Base-by-base conservation (phyloP, 2,113 vertebrate species). In the Etheostoma cragini region DNA sequence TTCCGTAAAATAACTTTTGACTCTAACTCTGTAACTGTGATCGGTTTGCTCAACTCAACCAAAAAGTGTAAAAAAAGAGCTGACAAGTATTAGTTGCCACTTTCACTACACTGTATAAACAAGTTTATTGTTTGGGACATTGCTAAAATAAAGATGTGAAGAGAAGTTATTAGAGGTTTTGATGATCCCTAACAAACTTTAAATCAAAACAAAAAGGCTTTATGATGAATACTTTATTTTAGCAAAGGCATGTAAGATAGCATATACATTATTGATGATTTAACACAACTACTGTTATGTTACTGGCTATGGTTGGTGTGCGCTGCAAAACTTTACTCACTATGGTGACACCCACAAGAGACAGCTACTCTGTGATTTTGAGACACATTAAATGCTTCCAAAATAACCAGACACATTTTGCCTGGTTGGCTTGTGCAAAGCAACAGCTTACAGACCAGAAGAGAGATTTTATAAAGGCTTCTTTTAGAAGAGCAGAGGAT, bases 311-410 rank as follows among this genome's bases (percentile, higher is more conserved):
- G 64, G 50, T 72, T 60, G 45, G 26, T 53, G 38, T 75, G 61
- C 64, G 53, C 46, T 80, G 68, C 72, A 30, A 72, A 69, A 72
- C 38, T 42, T 33, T 47, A 17, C 80, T 74, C 57, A 35, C 24
- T 73, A 57, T 63, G 70, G 53, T 47, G 53, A 69, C 79, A 80
- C 67, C 58, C 77, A 60, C 47, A 10, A 17, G n/a, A 56, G 46
- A 78, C 30, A 45, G 16, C 33, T 17, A 49, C 85, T 42, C 53
- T 81, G 65, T 81, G 57, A 87, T 81, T 84, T 58, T 62, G n/a
- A 73, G 63, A 52, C 21, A 68, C 45, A 42, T 7, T 21, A 73
- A 69, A 56, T 57, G 52, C 26, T 46, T 16, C 53, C 58, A 69
- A 78, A 72, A 64, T 14, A 58, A 61, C 21, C 52, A n/a, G 24